Evolutionary conservation across 2,888 invertebrate species (phyloP), one percentile per base, ranked within the genome.

Genomic region (Phyto melanocephala): DNA sequence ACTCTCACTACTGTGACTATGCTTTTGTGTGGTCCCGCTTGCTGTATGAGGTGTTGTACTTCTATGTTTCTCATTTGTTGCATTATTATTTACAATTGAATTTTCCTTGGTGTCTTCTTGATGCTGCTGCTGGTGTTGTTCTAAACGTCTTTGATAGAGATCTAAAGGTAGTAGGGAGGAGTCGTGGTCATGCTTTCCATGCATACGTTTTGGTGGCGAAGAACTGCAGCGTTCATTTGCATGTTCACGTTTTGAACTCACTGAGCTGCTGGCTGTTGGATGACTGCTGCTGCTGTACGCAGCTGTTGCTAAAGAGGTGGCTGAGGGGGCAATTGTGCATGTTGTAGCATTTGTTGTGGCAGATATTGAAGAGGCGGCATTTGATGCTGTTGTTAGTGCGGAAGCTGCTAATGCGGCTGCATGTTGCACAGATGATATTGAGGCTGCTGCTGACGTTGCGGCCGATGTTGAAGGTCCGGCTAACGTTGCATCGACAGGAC

Each of bases 131-230:
- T 88, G 87, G 22, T 78, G 79, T 71, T 78, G 79, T 71, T 82
- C 82, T 75, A 81, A 68, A 83, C 89, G 91, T 86, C 91, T 89
- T 87, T 91, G 91, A 87, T 91, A 91, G 86, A 91, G 89, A 89
- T 91, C 91, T 87, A 91, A 86, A 80, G 91, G 90, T 85, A 89
- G 90, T 85, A 89, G 86, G 78, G 90, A 88, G 80, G 90, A 88
- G 37, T 80, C 81, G 15, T 84, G 80, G 45, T 87, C 86, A 33
- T 86, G 86, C 50, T 86, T 84, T 54, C 50, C 75, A 62, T 82
- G 85, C 63, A 86, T 81, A 17, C 87, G 85, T 84, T 90, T 89
- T 76, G 90, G 88, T 84, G 92, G 89, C 85, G 91, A 88, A 78
- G 89, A 87, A 86, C 90, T 90, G 87, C 89, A 89, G 63, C 89